phyloP scores from a whole-genome alignment of 2,888 invertebrate genomes.

The Pseudococcus longispinus region DNA sequence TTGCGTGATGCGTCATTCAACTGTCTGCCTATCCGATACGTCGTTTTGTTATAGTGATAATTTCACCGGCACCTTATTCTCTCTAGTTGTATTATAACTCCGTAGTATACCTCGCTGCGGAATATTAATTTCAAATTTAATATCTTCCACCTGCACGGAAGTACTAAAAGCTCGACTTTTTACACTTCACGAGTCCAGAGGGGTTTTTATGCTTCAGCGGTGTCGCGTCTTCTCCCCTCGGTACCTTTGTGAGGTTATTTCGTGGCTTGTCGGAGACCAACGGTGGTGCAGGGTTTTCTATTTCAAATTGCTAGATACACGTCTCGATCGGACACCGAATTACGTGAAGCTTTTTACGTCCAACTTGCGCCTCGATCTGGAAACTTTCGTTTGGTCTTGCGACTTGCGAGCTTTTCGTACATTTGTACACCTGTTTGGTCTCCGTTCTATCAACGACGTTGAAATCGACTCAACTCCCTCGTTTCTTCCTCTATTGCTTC shows the following conservation, averaged over 20 bases:
- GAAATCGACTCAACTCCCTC: background rate
- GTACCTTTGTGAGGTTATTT: no score
- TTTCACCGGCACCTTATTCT: conserved; percentile 18
- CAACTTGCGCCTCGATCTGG: background rate
- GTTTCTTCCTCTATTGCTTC: background rate
- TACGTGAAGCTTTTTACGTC: background rate
- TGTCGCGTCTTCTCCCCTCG: background rate
- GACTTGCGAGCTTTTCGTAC: background rate
- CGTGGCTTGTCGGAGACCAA: no score
- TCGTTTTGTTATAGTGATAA: conserved; percentile 28
- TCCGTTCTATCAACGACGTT: background rate
- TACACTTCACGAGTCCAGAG: background rate
- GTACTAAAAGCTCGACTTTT: conserved; percentile 10
- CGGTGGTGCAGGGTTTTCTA: no score
- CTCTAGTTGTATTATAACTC: background rate
- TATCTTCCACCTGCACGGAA: conserved; percentile 33
- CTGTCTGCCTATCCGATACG: conserved; percentile 12
- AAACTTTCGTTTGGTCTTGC: background rate
- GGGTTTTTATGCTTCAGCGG: background rate
- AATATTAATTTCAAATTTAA: conserved; percentile 39
- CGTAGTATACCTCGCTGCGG: background rate
- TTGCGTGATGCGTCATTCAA: conserved; percentile 39
- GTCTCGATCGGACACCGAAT: no score
- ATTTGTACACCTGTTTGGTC: background rate
- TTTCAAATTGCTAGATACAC: no score